Evolutionary conservation across 1,140 invertebrate genomes (phyloP).

Genomic region (Manduca sexta): DNA sequence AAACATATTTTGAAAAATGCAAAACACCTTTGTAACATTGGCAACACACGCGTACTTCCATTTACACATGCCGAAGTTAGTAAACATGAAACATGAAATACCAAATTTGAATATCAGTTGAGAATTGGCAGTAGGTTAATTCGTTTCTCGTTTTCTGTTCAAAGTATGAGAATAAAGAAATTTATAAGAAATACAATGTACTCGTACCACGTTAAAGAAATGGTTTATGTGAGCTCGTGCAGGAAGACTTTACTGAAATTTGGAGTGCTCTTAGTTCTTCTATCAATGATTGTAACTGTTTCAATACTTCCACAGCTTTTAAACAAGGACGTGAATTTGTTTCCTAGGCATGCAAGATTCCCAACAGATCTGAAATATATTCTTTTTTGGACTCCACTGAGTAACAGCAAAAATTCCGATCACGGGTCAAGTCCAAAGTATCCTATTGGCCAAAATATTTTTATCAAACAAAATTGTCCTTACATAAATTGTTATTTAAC

Average conservation of each 20-base stretch:
- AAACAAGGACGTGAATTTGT: constrained; percentile 1
- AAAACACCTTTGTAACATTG: too few species aligned
- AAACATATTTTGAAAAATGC: too few species aligned
- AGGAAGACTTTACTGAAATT: constrained; percentile 29
- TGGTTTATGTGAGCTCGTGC: constrained; percentile 36
- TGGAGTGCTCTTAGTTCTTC: constrained; percentile 11
- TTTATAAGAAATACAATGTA: constrained; percentile 14
- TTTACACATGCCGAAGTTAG: too few species aligned
- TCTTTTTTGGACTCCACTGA: constrained; percentile 34
- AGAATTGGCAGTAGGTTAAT: too few species aligned
- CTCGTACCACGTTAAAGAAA: constrained; percentile 44
- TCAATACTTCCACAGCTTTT: constrained; percentile 24
- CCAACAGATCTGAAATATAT: constrained; percentile 51
- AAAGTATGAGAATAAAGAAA: too few species aligned
- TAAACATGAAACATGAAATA: too few species aligned
- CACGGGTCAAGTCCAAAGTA: neutral
- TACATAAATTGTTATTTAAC: constrained; percentile 50
- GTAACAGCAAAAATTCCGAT: neutral
- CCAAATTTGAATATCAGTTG: too few species aligned
- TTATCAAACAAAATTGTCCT: constrained; percentile 49
- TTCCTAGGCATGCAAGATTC: constrained; percentile 12
- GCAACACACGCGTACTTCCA: too few species aligned
- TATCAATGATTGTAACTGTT: constrained; percentile 19
- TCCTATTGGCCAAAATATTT: constrained; percentile 31
- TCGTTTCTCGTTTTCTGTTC: too few species aligned